Conservation (phyloP, 2,797 vertebrate species). For the Serranus cabrilla region DNA sequence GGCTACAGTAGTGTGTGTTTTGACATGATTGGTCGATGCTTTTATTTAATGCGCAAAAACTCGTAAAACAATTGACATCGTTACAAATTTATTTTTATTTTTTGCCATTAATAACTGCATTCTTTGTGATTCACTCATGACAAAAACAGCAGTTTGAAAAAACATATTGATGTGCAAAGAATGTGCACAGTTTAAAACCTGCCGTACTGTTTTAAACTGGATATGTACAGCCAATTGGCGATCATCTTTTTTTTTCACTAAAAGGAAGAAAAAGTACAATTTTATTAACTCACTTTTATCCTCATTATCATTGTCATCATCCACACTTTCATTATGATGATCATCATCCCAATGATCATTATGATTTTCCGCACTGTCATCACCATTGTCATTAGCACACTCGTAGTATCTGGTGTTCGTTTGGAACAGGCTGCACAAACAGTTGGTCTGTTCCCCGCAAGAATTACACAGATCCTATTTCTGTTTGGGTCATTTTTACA, state of each 20-base stretch:
- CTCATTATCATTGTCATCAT: constrained; percentile 12
- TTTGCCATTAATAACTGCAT: too few relatives aligned
- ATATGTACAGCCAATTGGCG: neutral
- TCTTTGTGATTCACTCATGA: too few relatives aligned
- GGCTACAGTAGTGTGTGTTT: too few relatives aligned
- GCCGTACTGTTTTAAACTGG: neutral
- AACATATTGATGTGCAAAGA: too few relatives aligned
- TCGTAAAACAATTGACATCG: too few relatives aligned
- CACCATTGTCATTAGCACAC: constrained; percentile 47
- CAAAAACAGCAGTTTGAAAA: too few relatives aligned
- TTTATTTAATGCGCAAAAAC: too few relatives aligned
- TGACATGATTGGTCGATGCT: too few relatives aligned
- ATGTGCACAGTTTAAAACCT: constrained; percentile 1
- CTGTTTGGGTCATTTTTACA: constrained; percentile 84
- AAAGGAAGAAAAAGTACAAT: neutral
- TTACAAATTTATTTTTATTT: too few relatives aligned
- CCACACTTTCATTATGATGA: neutral
- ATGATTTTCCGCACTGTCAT: constrained; percentile 29
- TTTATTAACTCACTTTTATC: neutral
- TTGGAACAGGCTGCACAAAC: constrained; percentile 57
- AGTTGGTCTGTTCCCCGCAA: constrained; percentile 57
- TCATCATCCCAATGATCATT: constrained; percentile 14
- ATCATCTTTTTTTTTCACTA: neutral
- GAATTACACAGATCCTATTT: constrained; percentile 74
- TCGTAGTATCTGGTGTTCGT: constrained; percentile 62